phyloP scores from a whole-genome alignment of 2,113 vertebrate species.

The Haliaeetus leucogaster region DNA sequence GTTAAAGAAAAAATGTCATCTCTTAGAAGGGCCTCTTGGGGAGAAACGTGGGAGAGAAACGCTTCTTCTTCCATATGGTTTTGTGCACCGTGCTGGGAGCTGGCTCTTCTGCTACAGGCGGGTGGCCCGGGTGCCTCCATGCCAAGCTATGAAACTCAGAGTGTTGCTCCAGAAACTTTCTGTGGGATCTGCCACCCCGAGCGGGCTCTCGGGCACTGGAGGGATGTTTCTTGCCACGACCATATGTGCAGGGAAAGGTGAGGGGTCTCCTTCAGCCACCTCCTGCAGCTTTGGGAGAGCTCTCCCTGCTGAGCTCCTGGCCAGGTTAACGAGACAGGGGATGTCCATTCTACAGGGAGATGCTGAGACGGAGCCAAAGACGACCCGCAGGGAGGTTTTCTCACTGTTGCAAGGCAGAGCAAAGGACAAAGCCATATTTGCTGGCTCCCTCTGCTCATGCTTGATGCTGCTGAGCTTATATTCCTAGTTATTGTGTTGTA shows the following conservation, averaged over 20 bases:
- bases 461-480: not conserved
- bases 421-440: not conserved
- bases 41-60: not conserved
- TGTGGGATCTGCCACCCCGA: not conserved
- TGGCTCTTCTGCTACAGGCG: not conserved
- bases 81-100: not conserved
- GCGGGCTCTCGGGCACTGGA: not conserved
- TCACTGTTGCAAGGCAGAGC: not conserved
- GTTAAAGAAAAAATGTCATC: not conserved
- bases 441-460: not conserved
- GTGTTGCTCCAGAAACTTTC: not conserved
- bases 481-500: not conserved
- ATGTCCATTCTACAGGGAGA: not conserved
- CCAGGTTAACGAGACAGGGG: accelerated
- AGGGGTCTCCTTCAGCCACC: not conserved
- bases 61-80: not conserved
- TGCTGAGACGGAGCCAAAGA: not conserved
- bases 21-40: not conserved
- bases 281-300: not conserved
- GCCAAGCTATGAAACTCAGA: not conserved
- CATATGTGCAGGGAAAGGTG: not conserved
- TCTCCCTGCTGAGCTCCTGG: not conserved
- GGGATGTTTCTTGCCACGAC: not conserved
- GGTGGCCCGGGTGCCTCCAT: not conserved
- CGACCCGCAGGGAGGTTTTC: not conserved